These are phyloP conservation scores for Porites lutea DNA, from an alignment of 64 coral and sea anemone genomes.

Conservation along the genomic window DNA sequence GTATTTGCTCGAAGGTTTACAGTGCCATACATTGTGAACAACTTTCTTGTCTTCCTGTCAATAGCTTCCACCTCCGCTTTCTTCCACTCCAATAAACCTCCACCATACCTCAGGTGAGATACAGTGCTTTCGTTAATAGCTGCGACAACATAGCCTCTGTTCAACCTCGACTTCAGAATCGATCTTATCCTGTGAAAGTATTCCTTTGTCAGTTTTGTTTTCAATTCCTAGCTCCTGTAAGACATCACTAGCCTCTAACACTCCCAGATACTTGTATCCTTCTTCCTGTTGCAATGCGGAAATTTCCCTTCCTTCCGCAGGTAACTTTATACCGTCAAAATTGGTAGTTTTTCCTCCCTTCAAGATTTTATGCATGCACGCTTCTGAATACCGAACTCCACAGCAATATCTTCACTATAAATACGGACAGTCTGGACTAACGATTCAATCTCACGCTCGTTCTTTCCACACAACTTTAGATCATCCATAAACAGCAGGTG, in stretches of 20 bases:
- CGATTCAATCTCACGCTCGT: conserved; percentile 24
- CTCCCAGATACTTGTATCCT: conserved; percentile 1
- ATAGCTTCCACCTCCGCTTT: background rate
- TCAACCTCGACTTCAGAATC: too few species aligned
- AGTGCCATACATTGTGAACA: background rate
- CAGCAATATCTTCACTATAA: conserved; percentile 16
- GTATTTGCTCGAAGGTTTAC: background rate
- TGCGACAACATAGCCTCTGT: too few species aligned
- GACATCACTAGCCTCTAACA: background rate
- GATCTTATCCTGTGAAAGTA: background rate
- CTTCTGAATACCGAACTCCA: conserved; percentile 28
- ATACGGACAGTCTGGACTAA: conserved; percentile 16
- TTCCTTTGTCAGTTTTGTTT: too few species aligned
- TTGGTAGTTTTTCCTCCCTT: background rate
- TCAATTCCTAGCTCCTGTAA: too few species aligned
- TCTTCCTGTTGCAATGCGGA: background rate
- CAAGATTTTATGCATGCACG: background rate
- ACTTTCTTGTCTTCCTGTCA: too few species aligned
- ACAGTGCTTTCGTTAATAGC: too few species aligned
- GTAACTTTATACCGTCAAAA: background rate
- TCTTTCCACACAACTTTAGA: conserved; percentile 37
- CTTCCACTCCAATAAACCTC: too few species aligned
- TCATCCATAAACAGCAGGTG: conserved; percentile 55
- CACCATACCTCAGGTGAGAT: too few species aligned
- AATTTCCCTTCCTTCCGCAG: background rate